These are phyloP conservation scores for Petrocephalus schoutedeni DNA, from an alignment of 2,797 vertebrate species.

Conservation along the genomic window DNA sequence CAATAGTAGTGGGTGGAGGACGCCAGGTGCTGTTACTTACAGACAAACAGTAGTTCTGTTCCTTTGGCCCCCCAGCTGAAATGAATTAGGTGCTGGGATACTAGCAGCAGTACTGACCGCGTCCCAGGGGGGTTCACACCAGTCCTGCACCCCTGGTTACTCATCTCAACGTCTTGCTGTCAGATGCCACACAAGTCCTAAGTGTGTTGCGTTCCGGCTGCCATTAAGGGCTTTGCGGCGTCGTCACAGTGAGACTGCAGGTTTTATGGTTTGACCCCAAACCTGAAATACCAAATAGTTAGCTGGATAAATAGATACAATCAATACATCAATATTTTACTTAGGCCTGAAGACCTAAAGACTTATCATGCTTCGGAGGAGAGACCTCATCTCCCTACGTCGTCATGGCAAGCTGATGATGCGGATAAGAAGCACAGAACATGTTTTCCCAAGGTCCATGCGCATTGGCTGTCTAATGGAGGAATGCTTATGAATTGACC, in stretches of 20 bases:
- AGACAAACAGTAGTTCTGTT: not conserved
- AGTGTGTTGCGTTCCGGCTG: not conserved
- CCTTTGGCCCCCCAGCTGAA: slow-evolving; percentile 31
- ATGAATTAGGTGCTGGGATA: not conserved
- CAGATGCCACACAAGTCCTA: not conserved
- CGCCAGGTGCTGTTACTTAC: not conserved
- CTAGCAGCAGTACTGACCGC: not conserved
- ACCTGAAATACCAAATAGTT: not conserved
- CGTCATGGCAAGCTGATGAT: not conserved
- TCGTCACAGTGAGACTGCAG: not conserved
- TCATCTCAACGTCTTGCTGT: not conserved
- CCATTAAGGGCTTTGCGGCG: not conserved
- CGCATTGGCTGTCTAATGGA: not conserved
- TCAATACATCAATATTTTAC: not conserved
- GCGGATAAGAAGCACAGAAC: not conserved
- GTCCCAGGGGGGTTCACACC: not conserved
- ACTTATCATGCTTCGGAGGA: not conserved
- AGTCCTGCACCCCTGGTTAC: not conserved
- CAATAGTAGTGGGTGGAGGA: not conserved
- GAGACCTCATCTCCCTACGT: not conserved
- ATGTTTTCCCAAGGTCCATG: not conserved
- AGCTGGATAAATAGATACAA: not conserved
- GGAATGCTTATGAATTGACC: not conserved
- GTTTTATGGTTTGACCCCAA: not conserved
- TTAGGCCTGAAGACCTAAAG: not conserved